Conservation (phyloP, 2,797 vertebrate species). For the Platyrinchus mystaceus region DNA sequence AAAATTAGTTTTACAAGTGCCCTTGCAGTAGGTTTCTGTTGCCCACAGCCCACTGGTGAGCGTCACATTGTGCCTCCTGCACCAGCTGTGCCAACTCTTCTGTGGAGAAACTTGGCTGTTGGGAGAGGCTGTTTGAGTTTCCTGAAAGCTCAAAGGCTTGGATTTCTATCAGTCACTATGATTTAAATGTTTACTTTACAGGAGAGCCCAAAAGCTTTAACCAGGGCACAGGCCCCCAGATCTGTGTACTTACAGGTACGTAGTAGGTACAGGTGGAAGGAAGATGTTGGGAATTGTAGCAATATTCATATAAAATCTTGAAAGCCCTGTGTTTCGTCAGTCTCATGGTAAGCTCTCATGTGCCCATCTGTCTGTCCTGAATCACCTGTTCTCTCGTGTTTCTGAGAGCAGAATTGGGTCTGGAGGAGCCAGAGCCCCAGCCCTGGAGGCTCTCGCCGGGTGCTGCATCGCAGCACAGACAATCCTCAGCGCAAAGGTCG, state of each 20-base stretch:
- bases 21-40: not conserved
- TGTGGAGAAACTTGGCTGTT: not conserved
- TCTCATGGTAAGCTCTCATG: fast-evolving
- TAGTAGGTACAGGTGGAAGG: not conserved
- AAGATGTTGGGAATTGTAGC: not conserved
- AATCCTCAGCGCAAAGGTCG: not conserved
- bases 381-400: not conserved
- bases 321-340: fast-evolving
- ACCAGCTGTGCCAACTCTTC: not conserved
- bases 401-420: not conserved
- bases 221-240: not conserved
- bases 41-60: not conserved
- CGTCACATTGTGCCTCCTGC: not conserved
- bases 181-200: not conserved
- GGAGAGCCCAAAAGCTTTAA: not conserved
- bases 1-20: not conserved
- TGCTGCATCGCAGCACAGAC: not conserved
- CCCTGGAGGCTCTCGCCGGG: not conserved
- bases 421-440: not conserved
- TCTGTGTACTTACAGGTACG: not conserved
- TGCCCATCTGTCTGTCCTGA: not conserved
- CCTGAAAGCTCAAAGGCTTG: not conserved
- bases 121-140: not conserved
- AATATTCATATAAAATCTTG: not conserved
- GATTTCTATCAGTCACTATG: not conserved